Percentiles rank a stretch among this genome's conserved stretches.
phyloP scores from a whole-genome alignment of 2,888 invertebrate genomes.

The Alsophila aescularia region DNA sequence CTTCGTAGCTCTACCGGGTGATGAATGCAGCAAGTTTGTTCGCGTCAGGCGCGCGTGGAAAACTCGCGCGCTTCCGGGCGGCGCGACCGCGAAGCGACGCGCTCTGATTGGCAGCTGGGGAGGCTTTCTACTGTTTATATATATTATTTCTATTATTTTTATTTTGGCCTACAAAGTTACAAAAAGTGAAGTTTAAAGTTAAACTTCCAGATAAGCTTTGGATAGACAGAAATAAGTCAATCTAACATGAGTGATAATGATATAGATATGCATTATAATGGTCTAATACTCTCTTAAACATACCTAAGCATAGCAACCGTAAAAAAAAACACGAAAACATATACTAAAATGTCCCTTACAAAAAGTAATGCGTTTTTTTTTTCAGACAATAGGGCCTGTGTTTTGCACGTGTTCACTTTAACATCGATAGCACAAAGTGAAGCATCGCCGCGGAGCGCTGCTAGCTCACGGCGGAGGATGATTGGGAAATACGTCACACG shows the following conservation, averaged over 20 bases:
- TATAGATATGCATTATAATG: too few relatives aligned
- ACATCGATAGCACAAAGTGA: background rate
- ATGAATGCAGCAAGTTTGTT: constrained; percentile 79
- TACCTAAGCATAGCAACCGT: too few relatives aligned
- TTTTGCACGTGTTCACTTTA: background rate
- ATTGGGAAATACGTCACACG: constrained; percentile 49
- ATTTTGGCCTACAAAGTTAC: too few relatives aligned
- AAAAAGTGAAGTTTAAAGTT: too few relatives aligned
- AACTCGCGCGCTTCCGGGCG: constrained; percentile 58
- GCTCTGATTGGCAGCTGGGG: constrained; percentile 67
- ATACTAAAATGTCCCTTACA: too few relatives aligned
- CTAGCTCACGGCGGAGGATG: constrained; percentile 28
- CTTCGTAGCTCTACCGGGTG: constrained; percentile 57
- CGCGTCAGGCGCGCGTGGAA: constrained; percentile 69
- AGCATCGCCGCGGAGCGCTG: constrained; percentile 29
- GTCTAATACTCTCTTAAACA: too few relatives aligned
- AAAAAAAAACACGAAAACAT: too few relatives aligned
- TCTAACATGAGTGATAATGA: too few relatives aligned
- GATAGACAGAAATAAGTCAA: too few relatives aligned
- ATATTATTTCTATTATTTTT: too few relatives aligned
- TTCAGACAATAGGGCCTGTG: background rate
- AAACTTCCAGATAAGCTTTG: too few relatives aligned
- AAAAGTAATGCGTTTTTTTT: background rate
- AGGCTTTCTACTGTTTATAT: constrained; percentile 4
- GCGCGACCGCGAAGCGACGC: constrained; percentile 51